A percentile compares a stretch with the other conserved stretches of the same genome.
Evolutionary conservation across 1,140 invertebrate species (phyloP).

Genomic region (Aphis gossypii): DNA sequence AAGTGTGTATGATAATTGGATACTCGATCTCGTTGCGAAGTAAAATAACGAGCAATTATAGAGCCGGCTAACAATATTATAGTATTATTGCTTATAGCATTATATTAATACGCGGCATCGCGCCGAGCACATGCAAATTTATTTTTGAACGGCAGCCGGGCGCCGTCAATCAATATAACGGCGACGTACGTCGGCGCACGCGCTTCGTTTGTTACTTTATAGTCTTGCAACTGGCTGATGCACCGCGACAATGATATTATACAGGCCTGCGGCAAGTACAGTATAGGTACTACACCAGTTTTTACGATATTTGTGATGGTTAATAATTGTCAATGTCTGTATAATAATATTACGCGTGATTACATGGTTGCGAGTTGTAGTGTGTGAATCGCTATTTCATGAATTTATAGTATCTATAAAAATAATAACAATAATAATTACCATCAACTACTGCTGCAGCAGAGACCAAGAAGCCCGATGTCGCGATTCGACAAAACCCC

Average conservation of each 20-base stretch:
- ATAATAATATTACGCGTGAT: not conserved
- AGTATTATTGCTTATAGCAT: too few relatives aligned
- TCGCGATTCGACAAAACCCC: not conserved
- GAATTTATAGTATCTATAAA: not conserved
- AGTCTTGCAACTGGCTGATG: not conserved
- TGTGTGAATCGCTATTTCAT: not conserved
- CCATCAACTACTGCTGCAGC: not conserved
- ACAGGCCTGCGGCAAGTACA: not conserved
- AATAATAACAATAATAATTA: not conserved
- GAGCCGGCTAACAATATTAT: not conserved
- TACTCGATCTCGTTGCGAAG: too few relatives aligned
- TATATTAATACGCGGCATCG: not conserved
- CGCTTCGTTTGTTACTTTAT: not conserved
- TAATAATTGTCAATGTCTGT: too few relatives aligned
- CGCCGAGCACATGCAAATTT: not conserved
- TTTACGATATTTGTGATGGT: too few relatives aligned
- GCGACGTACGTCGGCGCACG: not conserved
- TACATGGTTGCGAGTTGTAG: not conserved
- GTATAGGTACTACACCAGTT: not conserved
- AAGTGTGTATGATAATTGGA: too few relatives aligned
- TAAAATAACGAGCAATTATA: not conserved
- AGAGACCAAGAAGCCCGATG: not conserved
- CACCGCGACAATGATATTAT: not conserved
- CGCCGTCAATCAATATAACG: not conserved
- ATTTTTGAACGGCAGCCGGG: conserved; percentile 24